Conservation (phyloP, 2,797 vertebrate species). For the Gymnothorax reevesii region DNA sequence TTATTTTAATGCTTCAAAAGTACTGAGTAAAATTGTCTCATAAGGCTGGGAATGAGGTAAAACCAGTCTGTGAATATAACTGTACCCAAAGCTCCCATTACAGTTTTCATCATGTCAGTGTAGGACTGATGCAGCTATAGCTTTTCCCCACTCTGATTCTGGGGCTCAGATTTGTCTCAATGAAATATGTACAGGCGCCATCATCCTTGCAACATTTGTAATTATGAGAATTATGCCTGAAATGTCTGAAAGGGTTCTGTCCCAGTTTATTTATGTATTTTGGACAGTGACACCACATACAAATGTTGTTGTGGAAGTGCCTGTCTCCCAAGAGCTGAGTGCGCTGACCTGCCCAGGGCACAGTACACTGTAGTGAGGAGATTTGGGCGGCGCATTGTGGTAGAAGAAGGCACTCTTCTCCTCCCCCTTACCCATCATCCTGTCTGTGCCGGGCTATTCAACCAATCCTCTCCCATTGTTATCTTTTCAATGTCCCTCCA, state of each 20-base stretch:
- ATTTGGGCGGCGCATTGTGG: background rate
- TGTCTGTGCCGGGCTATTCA: too few species aligned
- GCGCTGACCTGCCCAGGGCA: background rate
- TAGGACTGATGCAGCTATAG: background rate
- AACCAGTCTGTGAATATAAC: background rate
- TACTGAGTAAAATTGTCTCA: background rate
- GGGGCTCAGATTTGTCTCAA: background rate
- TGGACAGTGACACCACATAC: too few species aligned
- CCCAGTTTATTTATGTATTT: slow-evolving; percentile 4
- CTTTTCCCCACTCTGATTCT: background rate
- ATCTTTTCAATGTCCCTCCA: too few species aligned
- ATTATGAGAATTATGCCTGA: background rate
- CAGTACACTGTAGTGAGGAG: background rate
- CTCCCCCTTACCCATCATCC: too few species aligned
- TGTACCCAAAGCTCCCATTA: background rate
- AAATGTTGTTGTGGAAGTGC: background rate
- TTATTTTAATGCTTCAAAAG: background rate
- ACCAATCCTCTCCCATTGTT: too few species aligned
- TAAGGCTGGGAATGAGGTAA: background rate
- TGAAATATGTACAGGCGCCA: background rate
- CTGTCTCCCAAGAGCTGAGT: slow-evolving; percentile 8
- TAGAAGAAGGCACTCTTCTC: too few species aligned
- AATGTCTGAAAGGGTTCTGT: background rate
- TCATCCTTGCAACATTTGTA: background rate
- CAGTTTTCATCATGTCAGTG: background rate